Percentiles rank a stretch among this genome's conserved stretches.
Evolutionary conservation across 2,888 invertebrate species (phyloP).

Genomic region (Prosopocoilus inquinatus): DNA sequence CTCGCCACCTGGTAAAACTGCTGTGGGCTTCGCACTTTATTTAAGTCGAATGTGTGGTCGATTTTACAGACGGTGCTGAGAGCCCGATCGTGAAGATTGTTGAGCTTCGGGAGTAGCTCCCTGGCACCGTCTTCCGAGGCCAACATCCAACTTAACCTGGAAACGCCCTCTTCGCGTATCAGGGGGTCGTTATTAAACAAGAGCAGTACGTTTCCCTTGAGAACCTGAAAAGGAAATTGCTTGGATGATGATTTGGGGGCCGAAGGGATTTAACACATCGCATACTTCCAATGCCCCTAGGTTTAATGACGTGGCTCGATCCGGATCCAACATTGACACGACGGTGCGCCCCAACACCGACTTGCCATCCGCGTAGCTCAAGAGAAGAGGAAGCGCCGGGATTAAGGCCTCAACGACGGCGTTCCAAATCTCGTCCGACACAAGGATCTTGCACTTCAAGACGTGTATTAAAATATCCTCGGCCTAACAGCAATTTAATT

Average conservation of each 20-base stretch:
- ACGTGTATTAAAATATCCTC: slow-evolving; percentile 63
- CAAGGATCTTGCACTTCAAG: slow-evolving; percentile 62
- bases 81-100: slow-evolving; percentile 51
- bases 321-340: slow-evolving; percentile 63
- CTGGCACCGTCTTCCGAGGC: slow-evolving; percentile 49
- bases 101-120: slow-evolving; percentile 52
- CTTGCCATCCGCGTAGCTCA: slow-evolving; percentile 57
- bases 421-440: slow-evolving; percentile 63
- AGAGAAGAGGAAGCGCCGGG: slow-evolving; percentile 61
- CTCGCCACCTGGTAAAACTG: slow-evolving; percentile 51
- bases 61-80: slow-evolving; percentile 50
- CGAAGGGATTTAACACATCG: not conserved
- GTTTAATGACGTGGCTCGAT: slow-evolving; percentile 59
- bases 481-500: slow-evolving; percentile 60
- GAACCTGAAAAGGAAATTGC: slow-evolving; percentile 38
- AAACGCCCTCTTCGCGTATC: slow-evolving; percentile 54
- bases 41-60: slow-evolving; percentile 44
- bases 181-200: slow-evolving; percentile 49
- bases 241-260: not conserved
- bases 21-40: slow-evolving; percentile 37
- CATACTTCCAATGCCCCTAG: slow-evolving; percentile 56
- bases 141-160: slow-evolving; percentile 54
- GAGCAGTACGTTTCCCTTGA: slow-evolving; percentile 54
- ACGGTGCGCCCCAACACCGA: slow-evolving; percentile 59
- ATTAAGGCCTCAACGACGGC: slow-evolving; percentile 58